Conservation (phyloP, 2,888 invertebrate genomes). For the Mimachlamys varia region DNA sequence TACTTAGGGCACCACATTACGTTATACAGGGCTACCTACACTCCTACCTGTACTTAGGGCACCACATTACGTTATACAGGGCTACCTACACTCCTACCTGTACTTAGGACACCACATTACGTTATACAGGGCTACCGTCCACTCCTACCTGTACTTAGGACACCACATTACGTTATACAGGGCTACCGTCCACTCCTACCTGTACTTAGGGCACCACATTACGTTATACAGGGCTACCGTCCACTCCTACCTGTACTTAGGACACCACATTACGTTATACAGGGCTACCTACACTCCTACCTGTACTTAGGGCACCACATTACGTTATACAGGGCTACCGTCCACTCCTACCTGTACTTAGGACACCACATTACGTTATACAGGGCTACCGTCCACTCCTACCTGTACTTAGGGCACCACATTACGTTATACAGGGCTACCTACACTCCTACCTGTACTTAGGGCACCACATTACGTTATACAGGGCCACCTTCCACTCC, state of each 20-base stretch:
- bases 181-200: background rate
- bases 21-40: background rate
- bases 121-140: background rate
- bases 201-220: background rate
- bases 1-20: background rate
- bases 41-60: background rate
- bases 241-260: background rate
- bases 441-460: background rate
- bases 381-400: background rate
- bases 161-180: background rate
- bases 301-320: background rate
- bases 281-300: background rate
- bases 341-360: background rate
- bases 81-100: background rate
- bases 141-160: background rate
- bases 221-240: background rate
- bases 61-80: background rate
- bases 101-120: background rate
- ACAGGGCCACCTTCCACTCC: background rate
- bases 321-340: background rate
- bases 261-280: background rate
- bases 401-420: background rate
- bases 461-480: background rate
- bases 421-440: background rate
- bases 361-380: background rate